phyloP scores from a whole-genome alignment of 2,113 vertebrate species.

The Cochlearius cochlearius region DNA sequence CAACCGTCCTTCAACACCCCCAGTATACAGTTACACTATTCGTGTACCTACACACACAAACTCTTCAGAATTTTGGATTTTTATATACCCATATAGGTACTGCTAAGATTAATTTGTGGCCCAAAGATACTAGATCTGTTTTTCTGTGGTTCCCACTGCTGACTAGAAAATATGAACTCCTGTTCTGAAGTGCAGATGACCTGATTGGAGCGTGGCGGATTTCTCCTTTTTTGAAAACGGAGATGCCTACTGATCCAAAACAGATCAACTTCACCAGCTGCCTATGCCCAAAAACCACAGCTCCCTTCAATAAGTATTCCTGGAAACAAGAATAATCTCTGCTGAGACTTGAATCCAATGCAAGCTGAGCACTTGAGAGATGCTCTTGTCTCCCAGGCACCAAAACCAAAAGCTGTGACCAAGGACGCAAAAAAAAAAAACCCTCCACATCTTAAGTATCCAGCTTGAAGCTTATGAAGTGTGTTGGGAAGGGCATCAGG shows the following conservation, averaged over 20 bases:
- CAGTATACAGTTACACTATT: background rate
- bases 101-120: background rate
- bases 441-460: background rate
- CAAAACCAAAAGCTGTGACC: background rate
- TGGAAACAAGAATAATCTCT: background rate
- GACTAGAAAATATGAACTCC: background rate
- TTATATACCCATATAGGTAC: background rate
- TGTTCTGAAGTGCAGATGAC: background rate
- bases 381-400: background rate
- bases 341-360: background rate
- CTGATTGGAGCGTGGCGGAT: background rate
- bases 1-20: background rate
- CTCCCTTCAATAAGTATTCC: background rate
- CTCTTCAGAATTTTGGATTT: background rate
- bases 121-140: background rate
- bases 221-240: background rate
- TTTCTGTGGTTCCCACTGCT: background rate
- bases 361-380: background rate
- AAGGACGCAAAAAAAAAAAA: background rate
- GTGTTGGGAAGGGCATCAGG: background rate
- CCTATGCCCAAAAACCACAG: background rate
- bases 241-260: background rate
- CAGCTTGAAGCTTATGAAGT: background rate
- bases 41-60: background rate
- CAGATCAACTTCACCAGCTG: background rate